Base-by-base conservation (phyloP, 2,797 vertebrate genomes). In the Phoxinus dragarum region DNA sequence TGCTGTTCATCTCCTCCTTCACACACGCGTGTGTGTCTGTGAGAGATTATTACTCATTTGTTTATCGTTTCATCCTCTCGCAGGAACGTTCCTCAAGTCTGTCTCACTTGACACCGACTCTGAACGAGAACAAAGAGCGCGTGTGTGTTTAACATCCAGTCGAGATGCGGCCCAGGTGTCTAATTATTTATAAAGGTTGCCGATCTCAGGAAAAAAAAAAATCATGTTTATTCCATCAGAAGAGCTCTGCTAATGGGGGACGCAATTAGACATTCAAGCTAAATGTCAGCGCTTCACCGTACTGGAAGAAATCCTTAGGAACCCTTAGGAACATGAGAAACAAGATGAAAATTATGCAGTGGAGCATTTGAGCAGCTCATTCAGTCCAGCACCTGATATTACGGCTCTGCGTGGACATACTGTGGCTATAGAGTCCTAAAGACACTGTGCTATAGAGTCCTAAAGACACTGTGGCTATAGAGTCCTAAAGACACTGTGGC, bases 221-320 rank as follows among this genome's bases (percentile, higher is more conserved):
- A 16, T 23, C 52, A 38, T 83, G 67, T 79, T 83, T 79, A 59
- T 40, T 68, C 42, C 21, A 9, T 77, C 73, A 52, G 40, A 31
- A 31, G 66, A 49, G 76, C 5, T 64, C 76, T 69, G 80, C 84
- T 80, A 76, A 87, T 87, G 44, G 36, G 69, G 42, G 40, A 67
- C n/a, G 21, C 74, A 67, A 82, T 82, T 82, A 82, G 69, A 31
- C 52, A 77, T 85, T 72, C 23, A 68, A 73, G 54, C 27, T 61
- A 68, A 84, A 85, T 54, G 71, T 78, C 72, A 74, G 40, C 4
- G 16, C 52, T 52, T 87, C 72, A 78, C 19, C 40, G 8, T 52
- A 64, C 73, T 81, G 75, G 52, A 59, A 9, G 64, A 47, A 36
- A 56, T 52, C 16, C 36, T n/a, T n/a, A n/a, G n/a, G n/a, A n/a